Conservation (phyloP, 1,140 invertebrate genomes). For the Pseudomyrmex concolor region DNA sequence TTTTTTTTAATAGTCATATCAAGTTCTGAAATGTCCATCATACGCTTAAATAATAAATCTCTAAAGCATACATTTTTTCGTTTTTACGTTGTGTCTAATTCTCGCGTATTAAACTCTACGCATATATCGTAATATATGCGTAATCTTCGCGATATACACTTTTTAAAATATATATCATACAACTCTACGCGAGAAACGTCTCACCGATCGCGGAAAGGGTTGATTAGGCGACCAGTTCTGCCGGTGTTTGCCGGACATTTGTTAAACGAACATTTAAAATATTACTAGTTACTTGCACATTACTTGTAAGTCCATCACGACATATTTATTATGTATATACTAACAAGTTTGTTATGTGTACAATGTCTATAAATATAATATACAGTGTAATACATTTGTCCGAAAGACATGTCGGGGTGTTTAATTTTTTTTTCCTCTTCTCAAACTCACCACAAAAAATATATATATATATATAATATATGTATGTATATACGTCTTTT, state of each 20-base stretch:
- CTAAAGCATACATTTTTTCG: constrained; percentile 1
- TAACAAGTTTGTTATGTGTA: constrained; percentile 68
- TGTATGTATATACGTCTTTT: too few relatives aligned
- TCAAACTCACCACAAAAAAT: constrained; percentile 13
- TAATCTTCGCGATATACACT: constrained; percentile 15
- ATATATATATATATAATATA: too few relatives aligned
- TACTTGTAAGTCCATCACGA: constrained; percentile 38
- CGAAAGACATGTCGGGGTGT: constrained; percentile 81
- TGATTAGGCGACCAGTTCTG: too few relatives aligned
- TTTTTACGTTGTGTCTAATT: not conserved
- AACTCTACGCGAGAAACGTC: constrained; percentile 54
- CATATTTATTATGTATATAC: constrained; percentile 64
- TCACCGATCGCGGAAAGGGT: too few relatives aligned
- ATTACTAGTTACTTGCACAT: too few relatives aligned
- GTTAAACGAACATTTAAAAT: too few relatives aligned
- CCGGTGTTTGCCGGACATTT: too few relatives aligned
- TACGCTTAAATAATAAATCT: constrained; percentile 10
- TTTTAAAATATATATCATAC: constrained; percentile 53
- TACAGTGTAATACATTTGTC: constrained; percentile 74
- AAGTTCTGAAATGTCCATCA: constrained; percentile 8
- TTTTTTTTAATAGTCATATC: not conserved
- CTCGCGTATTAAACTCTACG: constrained; percentile 6
- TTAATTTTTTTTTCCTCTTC: constrained; percentile 68
- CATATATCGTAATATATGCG: not conserved
- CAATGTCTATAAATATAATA: constrained; percentile 71